These are phyloP conservation scores for Phoebastria nigripes DNA, from an alignment of 2,797 vertebrate genomes.

Conservation along the genomic window DNA sequence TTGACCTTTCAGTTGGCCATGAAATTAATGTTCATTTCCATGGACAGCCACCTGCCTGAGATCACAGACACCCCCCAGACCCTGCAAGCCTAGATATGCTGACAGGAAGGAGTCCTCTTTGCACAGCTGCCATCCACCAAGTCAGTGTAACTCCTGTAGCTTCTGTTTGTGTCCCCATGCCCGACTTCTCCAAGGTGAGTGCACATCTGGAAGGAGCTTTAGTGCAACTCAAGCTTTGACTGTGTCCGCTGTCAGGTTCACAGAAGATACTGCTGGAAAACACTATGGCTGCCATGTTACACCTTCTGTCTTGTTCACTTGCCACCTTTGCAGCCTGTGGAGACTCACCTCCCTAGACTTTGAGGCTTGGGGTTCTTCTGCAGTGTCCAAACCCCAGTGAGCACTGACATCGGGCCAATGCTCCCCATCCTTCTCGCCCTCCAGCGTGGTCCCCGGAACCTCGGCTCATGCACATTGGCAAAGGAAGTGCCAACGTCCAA, in stretches of 20 bases:
- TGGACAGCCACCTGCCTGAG: background rate
- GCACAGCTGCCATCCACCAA: background rate
- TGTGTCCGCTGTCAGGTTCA: background rate
- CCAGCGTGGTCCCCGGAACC: fast-evolving
- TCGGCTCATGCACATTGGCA: fast-evolving
- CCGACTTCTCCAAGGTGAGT: background rate
- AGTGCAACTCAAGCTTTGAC: background rate
- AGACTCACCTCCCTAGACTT: background rate
- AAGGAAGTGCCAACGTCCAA: background rate
- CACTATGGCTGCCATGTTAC: background rate
- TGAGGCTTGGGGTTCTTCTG: background rate
- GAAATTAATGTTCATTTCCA: background rate
- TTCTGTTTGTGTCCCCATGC: background rate
- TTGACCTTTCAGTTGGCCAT: background rate
- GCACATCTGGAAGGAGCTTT: background rate
- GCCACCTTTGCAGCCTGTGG: background rate
- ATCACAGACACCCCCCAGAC: background rate
- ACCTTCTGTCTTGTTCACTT: background rate
- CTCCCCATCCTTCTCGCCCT: background rate
- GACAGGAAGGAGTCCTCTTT: background rate
- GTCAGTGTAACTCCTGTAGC: background rate
- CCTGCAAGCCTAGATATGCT: fast-evolving
- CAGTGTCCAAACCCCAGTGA: background rate
- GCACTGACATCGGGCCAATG: fast-evolving
- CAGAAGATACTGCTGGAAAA: background rate